Evolutionary conservation across 1,140 invertebrate genomes (phyloP).

Genomic region (Danaus melanippus): DNA sequence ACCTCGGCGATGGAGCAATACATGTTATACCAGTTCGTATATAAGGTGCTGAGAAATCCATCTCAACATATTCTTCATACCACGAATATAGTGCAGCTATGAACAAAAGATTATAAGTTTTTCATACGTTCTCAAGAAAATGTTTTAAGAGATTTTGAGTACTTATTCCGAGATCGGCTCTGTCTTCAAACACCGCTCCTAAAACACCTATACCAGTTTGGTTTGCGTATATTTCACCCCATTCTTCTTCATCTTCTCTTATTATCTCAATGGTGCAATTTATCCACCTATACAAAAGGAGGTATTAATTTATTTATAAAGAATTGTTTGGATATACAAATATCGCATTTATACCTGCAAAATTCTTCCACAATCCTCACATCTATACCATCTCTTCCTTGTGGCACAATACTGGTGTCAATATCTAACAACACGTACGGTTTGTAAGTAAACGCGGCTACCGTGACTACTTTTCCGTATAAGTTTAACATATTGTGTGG

Average conservation of each 20-base stretch:
- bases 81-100: slow-evolving; percentile 74
- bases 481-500: slow-evolving; percentile 54
- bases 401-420: slow-evolving; percentile 27
- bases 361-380: slow-evolving; percentile 57
- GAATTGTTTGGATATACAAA: background rate
- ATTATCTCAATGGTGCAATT: slow-evolving; percentile 68
- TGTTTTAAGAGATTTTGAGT: slow-evolving; percentile 17
- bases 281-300: slow-evolving; percentile 49
- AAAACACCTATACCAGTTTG: slow-evolving; percentile 73
- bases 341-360: slow-evolving; percentile 43
- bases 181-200: slow-evolving; percentile 72
- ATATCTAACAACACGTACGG: slow-evolving; percentile 58
- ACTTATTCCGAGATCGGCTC: slow-evolving; percentile 74
- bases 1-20: slow-evolving; percentile 73
- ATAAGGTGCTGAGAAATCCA: slow-evolving; percentile 72
- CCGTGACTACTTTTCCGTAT: slow-evolving; percentile 47
- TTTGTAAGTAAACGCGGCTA: slow-evolving; percentile 58
- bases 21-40: slow-evolving; percentile 74
- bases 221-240: slow-evolving; percentile 75
- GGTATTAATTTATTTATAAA: background rate
- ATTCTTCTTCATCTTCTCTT: slow-evolving; percentile 67
- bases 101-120: slow-evolving; percentile 23
- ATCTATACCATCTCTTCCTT: slow-evolving; percentile 52
- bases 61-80: slow-evolving; percentile 69
- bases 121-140: slow-evolving; percentile 3